Evolutionary conservation across 2,888 invertebrate species (phyloP).

Genomic region (Gymnoscelis rufifasciata): DNA sequence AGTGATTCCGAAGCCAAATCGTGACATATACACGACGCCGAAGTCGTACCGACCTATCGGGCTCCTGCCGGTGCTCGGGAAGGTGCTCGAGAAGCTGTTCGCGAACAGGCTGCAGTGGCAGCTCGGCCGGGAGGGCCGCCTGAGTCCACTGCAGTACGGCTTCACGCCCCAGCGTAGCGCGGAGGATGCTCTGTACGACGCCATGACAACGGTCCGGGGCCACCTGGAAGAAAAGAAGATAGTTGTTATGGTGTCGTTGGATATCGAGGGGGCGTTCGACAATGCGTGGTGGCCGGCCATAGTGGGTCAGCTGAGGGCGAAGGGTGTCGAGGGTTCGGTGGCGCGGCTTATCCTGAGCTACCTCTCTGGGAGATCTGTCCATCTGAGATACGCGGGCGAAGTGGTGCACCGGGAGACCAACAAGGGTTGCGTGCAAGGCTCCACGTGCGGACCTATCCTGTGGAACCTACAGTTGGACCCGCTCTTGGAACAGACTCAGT

Average conservation of each 20-base stretch:
- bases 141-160: neutral
- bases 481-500: neutral
- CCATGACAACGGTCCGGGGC: neutral
- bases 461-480: neutral
- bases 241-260: neutral
- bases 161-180: neutral
- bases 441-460: neutral
- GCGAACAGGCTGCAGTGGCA: too few species aligned
- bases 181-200: neutral
- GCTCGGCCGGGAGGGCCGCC: neutral
- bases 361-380: neutral
- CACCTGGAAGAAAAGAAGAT: neutral
- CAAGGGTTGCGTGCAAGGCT: neutral
- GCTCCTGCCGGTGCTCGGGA: too few species aligned
- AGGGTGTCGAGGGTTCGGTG: neutral
- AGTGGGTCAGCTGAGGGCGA: neutral
- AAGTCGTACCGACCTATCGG: too few species aligned
- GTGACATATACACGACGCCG: too few species aligned
- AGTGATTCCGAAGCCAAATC: too few species aligned
- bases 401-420: neutral
- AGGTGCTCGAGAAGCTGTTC: too few species aligned
- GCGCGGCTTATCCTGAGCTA: neutral
- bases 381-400: neutral
- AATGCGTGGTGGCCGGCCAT: neutral
- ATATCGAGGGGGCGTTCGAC: neutral